Base-by-base conservation (phyloP, 2,888 invertebrate species). In the Pyrrhosoma nymphula region DNA sequence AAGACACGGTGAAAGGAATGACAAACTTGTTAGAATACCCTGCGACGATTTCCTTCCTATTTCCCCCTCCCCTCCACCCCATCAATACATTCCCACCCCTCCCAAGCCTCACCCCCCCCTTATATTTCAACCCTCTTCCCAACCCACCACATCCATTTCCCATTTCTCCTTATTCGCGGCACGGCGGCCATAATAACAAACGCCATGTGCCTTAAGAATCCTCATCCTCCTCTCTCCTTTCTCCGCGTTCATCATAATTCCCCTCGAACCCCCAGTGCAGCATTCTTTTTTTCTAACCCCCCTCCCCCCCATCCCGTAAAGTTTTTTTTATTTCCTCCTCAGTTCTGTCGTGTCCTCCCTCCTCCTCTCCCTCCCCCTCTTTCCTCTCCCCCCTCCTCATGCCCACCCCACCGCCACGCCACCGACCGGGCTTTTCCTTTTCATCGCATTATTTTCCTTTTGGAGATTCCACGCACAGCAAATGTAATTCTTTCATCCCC, bases 11-110 rank as follows among this genome's bases (percentile, higher is more conserved):
- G 91, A 91, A 91, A 93, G 93, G 93, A 93, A 93, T 91, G 75
- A 93, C 93, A 93, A 93, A 93, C 93, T 93, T 93, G 93, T 93
- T 93, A 75, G 93, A 93, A 93, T 93, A 93, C 93, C 93, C 93
- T n/a, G 47, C 93, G 93, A 93, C 69, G 93, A 75, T 75, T 93
- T 91, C 56, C 56, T 91, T 35, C 69, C 93, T 10, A 63, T n/a
- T 35, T 18, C 69, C 35, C 1, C 35, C 35, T 16, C 10, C 20
- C 75, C 35, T 3, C 20, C 55, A 35, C 93, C 16, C 91, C 14
- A 14, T 4, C 18, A 12, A 16, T 82, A n/a, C 82, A 35, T 10
- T 26, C 56, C 90, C n/a, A 8, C 55, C 35, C 39, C 30, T 14
- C 88, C 39, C 56, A 26, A 47, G 75, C 16, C 69, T 26, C 39